Base-by-base conservation (phyloP, 2,113 vertebrate genomes). In the Mustela lutreola region DNA sequence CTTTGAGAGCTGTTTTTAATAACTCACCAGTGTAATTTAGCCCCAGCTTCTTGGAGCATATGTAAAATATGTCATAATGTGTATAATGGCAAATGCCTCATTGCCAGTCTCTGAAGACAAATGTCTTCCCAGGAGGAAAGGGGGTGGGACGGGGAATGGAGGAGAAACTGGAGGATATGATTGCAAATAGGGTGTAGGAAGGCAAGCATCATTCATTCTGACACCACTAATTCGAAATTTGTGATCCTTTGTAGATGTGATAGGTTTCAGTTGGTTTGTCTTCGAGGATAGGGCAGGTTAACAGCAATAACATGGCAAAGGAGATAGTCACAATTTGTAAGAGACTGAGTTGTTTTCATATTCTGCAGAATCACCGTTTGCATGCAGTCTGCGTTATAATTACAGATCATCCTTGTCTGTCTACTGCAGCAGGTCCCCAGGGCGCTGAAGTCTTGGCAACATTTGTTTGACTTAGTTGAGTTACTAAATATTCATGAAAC, bases 1-100 rank as follows among this genome's bases (percentile, higher is more conserved):
- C 97, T 97, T 96, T 89, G 97, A 98, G 98, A 95, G 95, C 95
- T 98, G 96, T 98, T 98, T 98, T 98, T 98, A 98, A 98, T 98
- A 98, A 98, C 98, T 98, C 97, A 98, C 97, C 93, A 94, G 94
- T 82, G 95, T 96, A 98, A 98, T 98, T 98, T 98, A 97, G 98
- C 97, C 93, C 71, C 15, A 15, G 97, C 96, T 97, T 98, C 95
- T 95, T 73, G 63, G 96, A 97, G 94, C 96, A 97, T 97, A 95
- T 98, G 97, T 97, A 98, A 98, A 98, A 97, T 58, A 94, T 96
- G 97, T 97, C 98, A 97, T 93, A 95, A 97, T 86, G 91, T 78
- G 78, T 97, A 50, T 89, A 76, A 79, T 87, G 94, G 94, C 96
- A 96, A 95, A 98, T 98, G 95, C 89, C 91, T 98, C 97, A 94